These are phyloP conservation scores for human (Homo sapiens) DNA, from an alignment of 2,113 vertebrate species.

Conservation along the genomic window DNA sequence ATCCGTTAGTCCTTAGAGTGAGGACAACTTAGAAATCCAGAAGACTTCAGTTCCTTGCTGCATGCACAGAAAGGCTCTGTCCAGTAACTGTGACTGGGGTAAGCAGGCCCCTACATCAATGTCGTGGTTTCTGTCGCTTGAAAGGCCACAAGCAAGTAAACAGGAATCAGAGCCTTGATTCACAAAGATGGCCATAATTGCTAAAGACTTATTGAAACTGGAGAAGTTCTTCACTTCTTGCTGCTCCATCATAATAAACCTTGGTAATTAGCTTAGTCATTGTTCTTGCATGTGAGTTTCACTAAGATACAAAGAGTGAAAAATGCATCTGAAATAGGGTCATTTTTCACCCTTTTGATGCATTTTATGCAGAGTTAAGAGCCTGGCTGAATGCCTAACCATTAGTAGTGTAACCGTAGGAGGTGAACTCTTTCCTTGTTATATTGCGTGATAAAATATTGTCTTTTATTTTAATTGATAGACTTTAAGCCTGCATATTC, in stretches of 20 bases:
- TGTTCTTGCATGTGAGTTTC: slow-evolving; percentile 69
- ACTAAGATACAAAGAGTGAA: slow-evolving; percentile 61
- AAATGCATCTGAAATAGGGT: slow-evolving; percentile 65
- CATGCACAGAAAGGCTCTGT: slow-evolving; percentile 14
- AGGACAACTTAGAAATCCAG: slow-evolving; percentile 17
- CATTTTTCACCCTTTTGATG: slow-evolving; percentile 68
- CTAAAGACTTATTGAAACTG: slow-evolving; percentile 25
- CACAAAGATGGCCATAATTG: not conserved
- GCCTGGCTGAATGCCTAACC: slow-evolving; percentile 58
- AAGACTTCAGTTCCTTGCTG: not conserved
- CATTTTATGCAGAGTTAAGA: slow-evolving; percentile 55
- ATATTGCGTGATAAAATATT: slow-evolving; percentile 54
- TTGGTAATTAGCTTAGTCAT: slow-evolving; percentile 75
- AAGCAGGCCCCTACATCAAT: not conserved
- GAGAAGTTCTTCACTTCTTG: slow-evolving; percentile 54
- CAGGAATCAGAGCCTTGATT: slow-evolving; percentile 17
- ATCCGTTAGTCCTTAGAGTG: slow-evolving; percentile 11
- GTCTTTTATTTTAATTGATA: slow-evolving; percentile 64
- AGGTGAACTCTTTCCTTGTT: slow-evolving; percentile 15
- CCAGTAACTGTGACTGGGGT: slow-evolving; percentile 26
- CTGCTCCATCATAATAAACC: slow-evolving; percentile 47
- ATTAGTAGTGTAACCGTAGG: slow-evolving; percentile 42
- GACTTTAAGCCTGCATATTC: slow-evolving; percentile 19
- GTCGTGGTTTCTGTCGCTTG: not conserved
- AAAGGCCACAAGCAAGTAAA: not conserved